Base-by-base conservation (phyloP, 2,797 vertebrate species). In the Hippocampus kuda region DNA sequence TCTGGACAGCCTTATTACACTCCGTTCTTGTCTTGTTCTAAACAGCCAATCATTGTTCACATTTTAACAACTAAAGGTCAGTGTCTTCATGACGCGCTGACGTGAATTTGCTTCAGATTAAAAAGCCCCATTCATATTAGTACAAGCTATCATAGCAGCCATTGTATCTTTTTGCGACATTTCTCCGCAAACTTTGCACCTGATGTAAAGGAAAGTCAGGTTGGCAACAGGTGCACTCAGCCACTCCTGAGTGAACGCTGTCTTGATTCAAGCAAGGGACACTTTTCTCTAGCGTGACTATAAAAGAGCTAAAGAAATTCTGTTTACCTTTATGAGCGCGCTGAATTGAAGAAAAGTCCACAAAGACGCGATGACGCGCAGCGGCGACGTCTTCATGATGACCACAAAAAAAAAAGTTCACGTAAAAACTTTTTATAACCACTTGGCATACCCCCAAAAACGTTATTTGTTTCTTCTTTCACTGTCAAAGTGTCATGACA, bases 211-310 rank as follows among this genome's bases (percentile, higher is more conserved):
- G 38, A 22, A 3, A 27, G 6, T 38, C 67, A 41, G 24, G 64
- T 49, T 78, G 77, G 72, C 75, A 80, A 82, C 87, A 88, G 87
- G 87, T 89, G 88, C 78, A 70, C 38, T 12, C 65, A n/a, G 54
- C 13, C 49, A 51, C 18, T 51, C 20, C 18, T 20, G 49, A 51
- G 1, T 20, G 49, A 20, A 20, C 49, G 5, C 18, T 51, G 1
- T 51, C 20, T 51, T 22, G 6, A 51, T 22, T 20, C 49, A 9
- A 51, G 16, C 18, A 51, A 7, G 20, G 16, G 49, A 20, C 49
- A 51, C 49, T 2, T 22, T 51, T 34, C 20, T 56, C 20, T 7
- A 5, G 49, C 20, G 11, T 7, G 51, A 42, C 22, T 12, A 5
- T 24, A 1, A 8, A 26, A 2, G 8, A 59, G 41, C 4, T 12